A percentile compares a stretch with the other conserved stretches of the same genome.
These are phyloP conservation scores for Isaurus tuberculatus DNA, from an alignment of 92 coral and sea anemone genomes.

Conservation along the genomic window DNA sequence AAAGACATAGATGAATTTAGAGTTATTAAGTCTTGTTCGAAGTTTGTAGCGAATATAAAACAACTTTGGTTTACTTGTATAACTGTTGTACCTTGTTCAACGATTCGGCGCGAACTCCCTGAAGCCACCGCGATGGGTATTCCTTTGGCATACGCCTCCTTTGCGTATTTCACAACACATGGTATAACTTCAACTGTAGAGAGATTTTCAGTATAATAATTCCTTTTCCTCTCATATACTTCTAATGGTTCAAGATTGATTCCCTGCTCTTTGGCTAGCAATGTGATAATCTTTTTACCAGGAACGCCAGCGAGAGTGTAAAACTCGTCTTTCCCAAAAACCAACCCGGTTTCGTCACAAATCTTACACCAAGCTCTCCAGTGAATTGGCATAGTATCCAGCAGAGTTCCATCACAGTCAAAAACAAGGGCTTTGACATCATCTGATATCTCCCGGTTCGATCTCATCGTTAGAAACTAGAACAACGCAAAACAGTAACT, in stretches of 20 bases:
- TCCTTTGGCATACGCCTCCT: slow-evolving; percentile 78
- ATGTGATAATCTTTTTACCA: slow-evolving; percentile 87
- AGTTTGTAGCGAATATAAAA: background rate
- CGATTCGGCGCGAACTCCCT: slow-evolving; percentile 94
- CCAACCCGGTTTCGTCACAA: slow-evolving; percentile 92
- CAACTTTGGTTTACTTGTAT: background rate
- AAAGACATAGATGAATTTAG: background rate
- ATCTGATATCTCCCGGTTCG: slow-evolving; percentile 64
- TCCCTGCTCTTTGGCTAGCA: slow-evolving; percentile 84
- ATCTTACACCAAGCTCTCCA: slow-evolving; percentile 95
- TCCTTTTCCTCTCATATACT: slow-evolving; percentile 88
- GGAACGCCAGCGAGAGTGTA: slow-evolving; percentile 96
- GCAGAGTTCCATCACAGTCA: slow-evolving; percentile 97
- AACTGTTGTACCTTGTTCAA: slow-evolving; percentile 78
- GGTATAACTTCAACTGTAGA: slow-evolving; percentile 71
- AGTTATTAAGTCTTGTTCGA: background rate
- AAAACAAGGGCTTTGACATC: slow-evolving; percentile 85
- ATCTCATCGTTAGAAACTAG: slow-evolving; percentile 32
- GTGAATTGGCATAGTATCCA: slow-evolving; percentile 97
- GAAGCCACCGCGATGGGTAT: slow-evolving; percentile 93
- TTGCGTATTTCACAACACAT: slow-evolving; percentile 85
- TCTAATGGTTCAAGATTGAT: slow-evolving; percentile 78
- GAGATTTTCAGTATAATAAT: slow-evolving; percentile 69
- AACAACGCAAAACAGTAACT: background rate
- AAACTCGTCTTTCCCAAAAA: slow-evolving; percentile 78